A percentile compares a stretch with the other conserved stretches of the same genome.
phyloP scores from a whole-genome alignment of 2,113 vertebrate genomes.

The Tachysurus vachellii region DNA sequence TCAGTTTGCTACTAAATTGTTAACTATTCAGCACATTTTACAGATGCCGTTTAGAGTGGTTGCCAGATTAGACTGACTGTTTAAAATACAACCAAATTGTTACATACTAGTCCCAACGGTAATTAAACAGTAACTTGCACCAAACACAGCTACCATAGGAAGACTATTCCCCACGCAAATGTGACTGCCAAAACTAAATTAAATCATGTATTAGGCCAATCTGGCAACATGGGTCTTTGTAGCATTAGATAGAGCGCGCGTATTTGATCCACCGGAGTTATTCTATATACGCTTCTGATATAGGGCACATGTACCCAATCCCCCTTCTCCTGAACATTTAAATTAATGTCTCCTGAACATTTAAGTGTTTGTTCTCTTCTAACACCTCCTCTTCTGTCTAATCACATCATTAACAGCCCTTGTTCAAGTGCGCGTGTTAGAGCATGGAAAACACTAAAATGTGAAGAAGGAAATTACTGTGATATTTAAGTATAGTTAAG shows the following conservation, averaged over 20 bases:
- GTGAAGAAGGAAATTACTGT: not conserved
- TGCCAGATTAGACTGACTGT: not conserved
- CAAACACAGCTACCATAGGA: not conserved
- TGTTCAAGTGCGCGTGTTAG: not conserved
- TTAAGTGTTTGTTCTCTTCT: not conserved
- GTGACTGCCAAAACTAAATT: not conserved
- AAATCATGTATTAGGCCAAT: not conserved
- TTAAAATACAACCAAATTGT: too few species aligned
- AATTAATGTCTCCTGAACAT: not conserved
- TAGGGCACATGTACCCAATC: not conserved
- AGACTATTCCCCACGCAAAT: not conserved
- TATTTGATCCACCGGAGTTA: conserved; percentile 11
- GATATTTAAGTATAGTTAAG: not conserved
- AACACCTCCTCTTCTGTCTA: not conserved
- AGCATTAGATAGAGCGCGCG: not conserved
- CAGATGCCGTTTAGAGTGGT: not conserved
- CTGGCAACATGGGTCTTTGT: not conserved
- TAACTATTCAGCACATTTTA: not conserved
- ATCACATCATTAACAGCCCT: not conserved
- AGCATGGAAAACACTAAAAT: not conserved
- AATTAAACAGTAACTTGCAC: not conserved
- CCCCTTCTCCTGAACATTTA: not conserved
- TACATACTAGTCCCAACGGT: not conserved
- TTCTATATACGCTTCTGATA: not conserved
- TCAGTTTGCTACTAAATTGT: not conserved